Conservation (phyloP, 2,797 vertebrate genomes). For the Amblyopsis hoosieri region DNA sequence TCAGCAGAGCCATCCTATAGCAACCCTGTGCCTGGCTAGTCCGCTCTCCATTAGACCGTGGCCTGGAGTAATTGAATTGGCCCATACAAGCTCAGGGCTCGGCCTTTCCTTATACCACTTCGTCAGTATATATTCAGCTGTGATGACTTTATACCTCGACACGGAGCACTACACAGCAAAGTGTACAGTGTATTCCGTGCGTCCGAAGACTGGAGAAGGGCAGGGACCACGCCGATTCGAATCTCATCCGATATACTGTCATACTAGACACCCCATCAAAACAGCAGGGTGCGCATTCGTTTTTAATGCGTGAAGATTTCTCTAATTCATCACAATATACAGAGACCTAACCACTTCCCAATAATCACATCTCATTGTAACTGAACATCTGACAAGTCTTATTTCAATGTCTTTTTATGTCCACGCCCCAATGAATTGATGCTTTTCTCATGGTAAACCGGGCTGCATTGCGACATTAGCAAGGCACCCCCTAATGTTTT, state of each 20-base stretch:
- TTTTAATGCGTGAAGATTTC: too few relatives aligned
- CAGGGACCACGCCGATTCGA: constrained; percentile 3
- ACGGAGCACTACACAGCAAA: constrained; percentile 7
- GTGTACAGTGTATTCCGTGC: constrained; percentile 17
- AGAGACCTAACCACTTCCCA: too few relatives aligned
- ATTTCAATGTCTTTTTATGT: too few relatives aligned
- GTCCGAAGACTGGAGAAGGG: constrained; percentile 8
- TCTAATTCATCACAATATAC: too few relatives aligned
- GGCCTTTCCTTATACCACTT: constrained; percentile 56
- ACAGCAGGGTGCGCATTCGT: too few relatives aligned
- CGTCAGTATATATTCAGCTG: constrained; percentile 64
- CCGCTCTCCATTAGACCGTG: constrained; percentile 74
- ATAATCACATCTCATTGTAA: too few relatives aligned
- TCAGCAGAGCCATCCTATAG: constrained; percentile 71
- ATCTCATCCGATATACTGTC: too few relatives aligned
- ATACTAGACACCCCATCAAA: too few relatives aligned
- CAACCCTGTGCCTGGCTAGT: constrained; percentile 70
- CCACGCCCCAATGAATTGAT: too few relatives aligned
- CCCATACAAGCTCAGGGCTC: constrained; percentile 66
- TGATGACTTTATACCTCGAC: constrained; percentile 48
- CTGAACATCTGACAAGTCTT: too few relatives aligned
- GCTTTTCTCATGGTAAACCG: background rate
- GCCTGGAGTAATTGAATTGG: constrained; percentile 75
- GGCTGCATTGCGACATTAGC: background rate
- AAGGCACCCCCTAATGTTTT: background rate